A percentile compares a stretch with the other conserved stretches of the same genome.
Conservation (phyloP, 2,113 vertebrate genomes). For the Kryptolebias marmoratus region DNA sequence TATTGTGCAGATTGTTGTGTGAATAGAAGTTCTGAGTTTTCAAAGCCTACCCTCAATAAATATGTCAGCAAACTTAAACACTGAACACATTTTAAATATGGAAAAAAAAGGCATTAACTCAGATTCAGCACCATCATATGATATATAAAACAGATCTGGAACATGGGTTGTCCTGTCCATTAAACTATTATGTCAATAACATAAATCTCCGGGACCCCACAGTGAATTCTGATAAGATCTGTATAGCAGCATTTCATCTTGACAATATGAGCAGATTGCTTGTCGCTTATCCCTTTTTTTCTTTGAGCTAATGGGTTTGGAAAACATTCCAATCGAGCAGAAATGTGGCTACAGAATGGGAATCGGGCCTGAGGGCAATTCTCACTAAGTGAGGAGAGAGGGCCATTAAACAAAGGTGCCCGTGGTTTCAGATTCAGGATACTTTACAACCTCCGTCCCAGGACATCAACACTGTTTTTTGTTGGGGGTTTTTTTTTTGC, state of each 20-base stretch:
- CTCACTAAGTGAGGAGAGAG: slow-evolving; percentile 79
- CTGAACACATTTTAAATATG: not conserved
- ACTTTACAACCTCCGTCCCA: slow-evolving; percentile 80
- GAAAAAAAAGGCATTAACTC: not conserved
- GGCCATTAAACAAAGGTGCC: slow-evolving; percentile 80
- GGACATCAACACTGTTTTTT: slow-evolving; percentile 77
- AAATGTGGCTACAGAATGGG: slow-evolving; percentile 76
- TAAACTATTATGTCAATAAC: slow-evolving; percentile 27
- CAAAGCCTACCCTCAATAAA: not conserved
- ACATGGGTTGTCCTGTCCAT: slow-evolving; percentile 18
- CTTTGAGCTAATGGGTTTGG: slow-evolving; percentile 74
- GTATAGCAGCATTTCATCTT: slow-evolving; percentile 29
- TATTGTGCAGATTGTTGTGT: not conserved
- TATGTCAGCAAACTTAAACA: slow-evolving; percentile 17
- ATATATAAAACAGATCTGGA: not conserved
- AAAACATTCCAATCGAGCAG: slow-evolving; percentile 75
- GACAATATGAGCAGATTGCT: slow-evolving; percentile 66
- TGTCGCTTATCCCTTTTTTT: slow-evolving; percentile 64
- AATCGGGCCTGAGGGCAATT: slow-evolving; percentile 75
- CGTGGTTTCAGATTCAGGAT: slow-evolving; percentile 80
- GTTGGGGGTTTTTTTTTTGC: no score
- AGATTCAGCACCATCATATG: not conserved
- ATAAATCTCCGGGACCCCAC: slow-evolving; percentile 16
- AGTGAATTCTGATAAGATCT: slow-evolving; percentile 56
- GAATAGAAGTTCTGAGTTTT: slow-evolving; percentile 57